Percentiles rank a stretch among this genome's conserved stretches.
Conservation (phyloP, 2,888 invertebrate genomes). For the Ophion ventricosus region DNA sequence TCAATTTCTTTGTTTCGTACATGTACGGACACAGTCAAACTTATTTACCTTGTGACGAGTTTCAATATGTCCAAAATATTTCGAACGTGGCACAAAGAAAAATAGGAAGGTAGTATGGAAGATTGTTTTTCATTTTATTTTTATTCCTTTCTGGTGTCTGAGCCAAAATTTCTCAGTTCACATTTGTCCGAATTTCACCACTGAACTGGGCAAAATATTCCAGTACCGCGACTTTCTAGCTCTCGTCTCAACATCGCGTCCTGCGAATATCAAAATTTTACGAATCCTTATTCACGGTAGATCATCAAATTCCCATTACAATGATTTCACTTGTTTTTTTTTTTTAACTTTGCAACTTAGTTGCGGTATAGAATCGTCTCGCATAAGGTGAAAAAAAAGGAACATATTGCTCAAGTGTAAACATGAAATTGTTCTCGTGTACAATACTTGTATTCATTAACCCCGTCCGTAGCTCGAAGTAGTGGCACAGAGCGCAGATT, state of each 20-base stretch:
- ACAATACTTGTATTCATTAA: slow-evolving; percentile 58
- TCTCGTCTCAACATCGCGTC: not conserved
- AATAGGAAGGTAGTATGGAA: not conserved
- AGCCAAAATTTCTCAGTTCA: not conserved
- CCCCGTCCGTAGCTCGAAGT: slow-evolving; percentile 26
- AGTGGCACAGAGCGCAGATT: not conserved
- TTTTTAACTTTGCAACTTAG: not conserved
- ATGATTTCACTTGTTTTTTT: not conserved
- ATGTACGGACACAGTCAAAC: too few species aligned
- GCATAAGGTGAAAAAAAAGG: not conserved
- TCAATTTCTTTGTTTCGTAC: too few species aligned
- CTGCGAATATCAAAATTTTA: not conserved
- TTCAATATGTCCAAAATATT: too few species aligned
- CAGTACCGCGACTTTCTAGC: not conserved
- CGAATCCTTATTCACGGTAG: not conserved
- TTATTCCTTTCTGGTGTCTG: not conserved
- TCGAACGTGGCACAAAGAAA: too few species aligned
- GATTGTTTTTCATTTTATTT: not conserved
- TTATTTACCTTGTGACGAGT: too few species aligned
- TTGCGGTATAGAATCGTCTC: not conserved
- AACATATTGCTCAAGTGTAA: not conserved
- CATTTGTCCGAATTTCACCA: not conserved
- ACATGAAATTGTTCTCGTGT: slow-evolving; percentile 28
- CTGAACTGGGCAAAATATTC: not conserved
- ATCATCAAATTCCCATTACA: not conserved